Evolutionary conservation across 2,888 invertebrate species (phyloP), one percentile per base, ranked within the genome.

Genomic region (Eubasilissa splendida): DNA sequence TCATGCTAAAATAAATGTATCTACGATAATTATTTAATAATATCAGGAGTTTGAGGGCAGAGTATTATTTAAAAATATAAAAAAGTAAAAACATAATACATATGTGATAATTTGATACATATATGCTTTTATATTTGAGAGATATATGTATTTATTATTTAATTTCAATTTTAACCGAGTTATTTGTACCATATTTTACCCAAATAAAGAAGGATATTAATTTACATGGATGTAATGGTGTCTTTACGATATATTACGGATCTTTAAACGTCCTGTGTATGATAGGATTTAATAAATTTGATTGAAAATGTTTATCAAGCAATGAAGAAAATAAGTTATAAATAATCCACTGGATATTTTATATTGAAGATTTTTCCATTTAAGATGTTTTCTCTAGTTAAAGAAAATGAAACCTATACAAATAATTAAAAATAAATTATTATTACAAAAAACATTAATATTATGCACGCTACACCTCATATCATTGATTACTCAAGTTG

Each of bases 391-490:
- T 63, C 33, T 33, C 42, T 33, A 31, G 11, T 33, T 33, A 12
- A 63, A 33, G 63, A 42, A 42, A 5, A 12, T 33, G 11, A 31
- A 63, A 33, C 42, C 63, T 11, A 63, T 63, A 63, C 42, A 63
- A 63, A 63, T 63, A 63, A 63, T 63, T 63, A 63, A 63, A 63
- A 63, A 63, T 63, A 63, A 63, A 63, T 63, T 33, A 63, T 10
- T 42, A 5, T 42, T 5, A 42, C 22, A 63, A 63, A 33, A 33
- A 63, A 63, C 11, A 63, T 63, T 33, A 22, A 63, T 33, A 63
- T 33, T 33, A 11, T 63, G 63, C 63, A 63, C 33, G 63, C 63
- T 63, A 63, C 63, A 63, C 5, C 31, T 63, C 63, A 12, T 63
- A 31, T 31, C 63, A 2, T 63, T 31, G 31, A 63, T 33, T 42